Conservation (phyloP, 2,888 invertebrate species). For the Tiphia femorata region DNA sequence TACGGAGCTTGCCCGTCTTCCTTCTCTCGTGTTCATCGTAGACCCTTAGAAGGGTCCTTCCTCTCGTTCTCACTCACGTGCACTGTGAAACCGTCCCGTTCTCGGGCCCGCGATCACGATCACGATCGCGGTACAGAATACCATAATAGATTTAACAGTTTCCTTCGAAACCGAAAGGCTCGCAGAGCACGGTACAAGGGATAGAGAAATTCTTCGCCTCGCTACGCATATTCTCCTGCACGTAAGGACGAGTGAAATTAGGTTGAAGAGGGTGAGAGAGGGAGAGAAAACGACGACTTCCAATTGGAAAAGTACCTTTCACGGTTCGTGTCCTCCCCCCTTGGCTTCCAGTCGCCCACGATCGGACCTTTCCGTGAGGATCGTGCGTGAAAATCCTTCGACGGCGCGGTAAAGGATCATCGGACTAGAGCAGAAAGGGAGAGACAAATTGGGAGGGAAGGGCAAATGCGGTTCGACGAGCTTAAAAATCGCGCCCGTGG, state of each 20-base stretch:
- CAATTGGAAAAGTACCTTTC: conserved; percentile 7
- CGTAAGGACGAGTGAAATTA: background rate
- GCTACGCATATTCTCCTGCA: conserved; percentile 1
- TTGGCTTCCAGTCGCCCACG: background rate
- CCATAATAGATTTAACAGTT: conserved; percentile 60
- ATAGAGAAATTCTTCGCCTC: conserved; percentile 16
- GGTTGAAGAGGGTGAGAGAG: background rate
- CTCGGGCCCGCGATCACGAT: conserved; percentile 42
- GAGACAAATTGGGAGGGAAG: background rate
- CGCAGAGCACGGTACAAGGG: conserved; percentile 30
- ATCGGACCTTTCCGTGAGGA: conserved; percentile 9
- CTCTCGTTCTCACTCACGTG: conserved; percentile 14
- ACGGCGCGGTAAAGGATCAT: conserved; percentile 17
- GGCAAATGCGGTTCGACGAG: no score
- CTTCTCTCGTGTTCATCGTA: conserved; percentile 1
- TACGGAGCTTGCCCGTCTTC: conserved; percentile 15
- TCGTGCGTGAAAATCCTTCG: conserved; percentile 34
- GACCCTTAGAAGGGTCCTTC: background rate
- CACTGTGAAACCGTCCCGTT: conserved; percentile 22
- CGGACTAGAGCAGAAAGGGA: background rate
- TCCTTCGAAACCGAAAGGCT: conserved; percentile 36
- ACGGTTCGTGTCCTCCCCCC: background rate
- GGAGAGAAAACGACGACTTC: background rate
- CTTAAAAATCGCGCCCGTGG: no score
- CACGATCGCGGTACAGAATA: conserved; percentile 31